A percentile compares a stretch with the other conserved stretches of the same genome.
Conservation (phyloP, 2,888 invertebrate genomes). For the Pteria penguin region DNA sequence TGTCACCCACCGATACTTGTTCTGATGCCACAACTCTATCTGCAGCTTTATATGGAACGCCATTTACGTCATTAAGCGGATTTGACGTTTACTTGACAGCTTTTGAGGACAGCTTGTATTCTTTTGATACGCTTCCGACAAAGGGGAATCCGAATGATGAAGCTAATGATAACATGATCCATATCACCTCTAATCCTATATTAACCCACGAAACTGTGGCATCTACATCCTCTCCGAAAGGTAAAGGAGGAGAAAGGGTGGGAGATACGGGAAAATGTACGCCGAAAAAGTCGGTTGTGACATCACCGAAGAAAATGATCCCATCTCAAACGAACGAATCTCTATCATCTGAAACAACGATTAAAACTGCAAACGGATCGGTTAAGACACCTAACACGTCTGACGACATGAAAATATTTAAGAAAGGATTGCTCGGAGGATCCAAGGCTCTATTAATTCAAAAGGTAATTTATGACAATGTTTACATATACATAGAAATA, state of each 20-base stretch:
- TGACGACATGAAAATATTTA: conserved; percentile 37
- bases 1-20: conserved; percentile 11
- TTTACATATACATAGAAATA: no score
- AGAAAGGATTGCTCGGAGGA: conserved; percentile 48
- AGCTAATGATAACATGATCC: not conserved
- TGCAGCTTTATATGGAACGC: conserved; percentile 39
- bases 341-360: not conserved
- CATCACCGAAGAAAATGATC: conserved; percentile 20
- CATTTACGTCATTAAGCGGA: conserved; percentile 39
- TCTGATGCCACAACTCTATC: conserved; percentile 30
- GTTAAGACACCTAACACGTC: conserved; percentile 38
- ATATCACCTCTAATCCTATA: not conserved
- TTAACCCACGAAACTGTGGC: not conserved
- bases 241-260: conserved; percentile 37
- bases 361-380: conserved; percentile 31
- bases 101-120: conserved; percentile 28
- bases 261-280: conserved; percentile 38
- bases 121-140: not conserved
- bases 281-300: conserved; percentile 28
- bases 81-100: conserved; percentile 41
- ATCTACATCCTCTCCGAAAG: conserved; percentile 10
- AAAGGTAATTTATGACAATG: conserved; percentile 36
- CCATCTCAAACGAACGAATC: not conserved
- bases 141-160: conserved; percentile 19
- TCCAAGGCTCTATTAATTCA: conserved; percentile 52